These are phyloP conservation scores for Oreochromis mossambicus DNA, from an alignment of 2,797 vertebrate species.

Conservation along the genomic window DNA sequence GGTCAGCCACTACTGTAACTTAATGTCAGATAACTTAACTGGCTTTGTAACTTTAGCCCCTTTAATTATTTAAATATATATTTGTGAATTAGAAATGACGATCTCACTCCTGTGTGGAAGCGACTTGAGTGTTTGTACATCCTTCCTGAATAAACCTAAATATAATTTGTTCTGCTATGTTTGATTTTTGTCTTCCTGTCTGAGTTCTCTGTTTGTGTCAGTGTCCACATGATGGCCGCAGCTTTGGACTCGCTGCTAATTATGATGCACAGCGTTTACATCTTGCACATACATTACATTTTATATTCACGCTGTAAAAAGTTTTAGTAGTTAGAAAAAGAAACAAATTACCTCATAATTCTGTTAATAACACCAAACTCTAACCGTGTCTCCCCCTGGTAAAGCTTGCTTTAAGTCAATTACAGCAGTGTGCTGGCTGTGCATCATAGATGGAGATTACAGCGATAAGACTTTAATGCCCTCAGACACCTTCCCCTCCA, in stretches of 20 bases:
- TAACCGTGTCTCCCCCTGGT: conserved; percentile 9
- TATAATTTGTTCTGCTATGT: conserved; percentile 26
- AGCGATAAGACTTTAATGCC: conserved; percentile 69
- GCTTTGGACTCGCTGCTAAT: background rate
- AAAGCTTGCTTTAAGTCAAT: conserved; percentile 60
- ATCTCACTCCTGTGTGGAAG: conserved; percentile 15
- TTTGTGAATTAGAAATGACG: conserved; percentile 9
- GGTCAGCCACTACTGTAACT: background rate
- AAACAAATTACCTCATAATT: background rate
- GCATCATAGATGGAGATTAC: conserved; percentile 73
- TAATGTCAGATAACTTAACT: background rate
- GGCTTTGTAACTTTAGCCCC: conserved; percentile 11
- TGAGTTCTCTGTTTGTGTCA: background rate
- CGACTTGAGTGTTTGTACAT: conserved; percentile 8
- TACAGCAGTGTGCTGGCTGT: conserved; percentile 64
- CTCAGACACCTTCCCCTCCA: conserved; percentile 46
- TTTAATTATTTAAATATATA: conserved; percentile 8
- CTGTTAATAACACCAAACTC: background rate
- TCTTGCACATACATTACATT: background rate
- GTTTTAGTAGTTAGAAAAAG: background rate
- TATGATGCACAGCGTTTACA: background rate
- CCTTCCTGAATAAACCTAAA: conserved; percentile 45
- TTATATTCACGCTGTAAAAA: background rate
- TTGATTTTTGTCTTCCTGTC: background rate
- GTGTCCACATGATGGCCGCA: background rate